These are phyloP conservation scores for Muntiacus muntjak DNA, from an alignment of 2,113 vertebrate species.

Conservation along the genomic window DNA sequence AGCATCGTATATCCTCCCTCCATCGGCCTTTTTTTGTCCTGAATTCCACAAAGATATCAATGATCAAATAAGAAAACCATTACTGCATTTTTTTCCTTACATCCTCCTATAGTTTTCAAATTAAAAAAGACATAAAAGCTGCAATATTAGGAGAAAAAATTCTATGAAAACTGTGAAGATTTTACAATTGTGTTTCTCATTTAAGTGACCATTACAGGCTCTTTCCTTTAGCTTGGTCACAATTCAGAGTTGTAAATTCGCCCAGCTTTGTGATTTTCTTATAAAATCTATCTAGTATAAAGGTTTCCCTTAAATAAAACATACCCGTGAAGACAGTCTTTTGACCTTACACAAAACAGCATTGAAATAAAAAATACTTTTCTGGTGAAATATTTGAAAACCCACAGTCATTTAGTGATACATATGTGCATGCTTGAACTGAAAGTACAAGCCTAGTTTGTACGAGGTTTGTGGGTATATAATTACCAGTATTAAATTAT, in stretches of 20 bases:
- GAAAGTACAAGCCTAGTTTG: background rate
- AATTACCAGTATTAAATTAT: conserved; percentile 61
- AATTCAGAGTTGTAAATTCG: conserved; percentile 50
- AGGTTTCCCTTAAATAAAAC: conserved; percentile 40
- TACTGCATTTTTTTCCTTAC: background rate
- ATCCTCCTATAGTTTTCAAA: background rate
- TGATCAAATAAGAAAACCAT: background rate
- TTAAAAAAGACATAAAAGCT: background rate
- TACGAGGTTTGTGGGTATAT: conserved; percentile 42
- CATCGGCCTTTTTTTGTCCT: background rate
- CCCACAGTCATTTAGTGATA: conserved; percentile 6
- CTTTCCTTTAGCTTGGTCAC: conserved; percentile 40
- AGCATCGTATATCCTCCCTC: background rate
- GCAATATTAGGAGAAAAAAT: background rate
- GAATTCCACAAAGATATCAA: conserved; percentile 6
- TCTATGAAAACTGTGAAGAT: background rate
- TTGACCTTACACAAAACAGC: conserved; percentile 20
- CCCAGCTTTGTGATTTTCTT: conserved; percentile 20
- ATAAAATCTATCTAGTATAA: conserved; percentile 55
- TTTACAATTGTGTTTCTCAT: background rate
- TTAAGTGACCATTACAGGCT: background rate
- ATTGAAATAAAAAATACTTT: conserved; percentile 16
- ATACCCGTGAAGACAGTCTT: conserved; percentile 3
- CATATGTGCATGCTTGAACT: background rate
- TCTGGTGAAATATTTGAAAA: conserved; percentile 49